Conservation (phyloP, 2,113 vertebrate species). For the Chaenogobius annularis region DNA sequence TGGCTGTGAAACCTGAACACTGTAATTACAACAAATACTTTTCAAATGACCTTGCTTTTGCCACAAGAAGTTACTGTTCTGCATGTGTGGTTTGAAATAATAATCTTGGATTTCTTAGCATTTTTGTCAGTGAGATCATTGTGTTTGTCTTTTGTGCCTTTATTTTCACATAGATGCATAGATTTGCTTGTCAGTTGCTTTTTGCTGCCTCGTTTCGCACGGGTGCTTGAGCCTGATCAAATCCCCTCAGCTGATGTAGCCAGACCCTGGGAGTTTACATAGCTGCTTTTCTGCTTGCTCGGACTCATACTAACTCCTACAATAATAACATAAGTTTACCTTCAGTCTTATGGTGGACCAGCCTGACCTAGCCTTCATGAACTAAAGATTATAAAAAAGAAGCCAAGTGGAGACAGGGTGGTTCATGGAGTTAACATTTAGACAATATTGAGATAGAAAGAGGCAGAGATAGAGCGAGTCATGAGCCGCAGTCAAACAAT, state of each 20-base stretch:
- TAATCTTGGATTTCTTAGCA: not conserved
- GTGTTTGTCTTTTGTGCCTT: not conserved
- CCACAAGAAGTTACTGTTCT: not conserved
- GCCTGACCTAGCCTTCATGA: conserved; percentile 25
- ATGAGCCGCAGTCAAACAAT: conserved; percentile 36
- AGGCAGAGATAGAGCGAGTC: conserved; percentile 10
- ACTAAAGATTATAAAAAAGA: conserved; percentile 36
- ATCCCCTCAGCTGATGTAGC: conserved; percentile 9
- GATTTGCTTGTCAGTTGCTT: conserved; percentile 9
- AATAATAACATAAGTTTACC: conserved; percentile 40
- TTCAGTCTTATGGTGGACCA: conserved; percentile 19
- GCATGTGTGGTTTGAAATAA: not conserved
- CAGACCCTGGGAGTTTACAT: conserved; percentile 8
- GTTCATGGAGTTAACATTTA: not conserved
- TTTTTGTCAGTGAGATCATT: not conserved
- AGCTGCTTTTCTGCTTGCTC: conserved; percentile 39
- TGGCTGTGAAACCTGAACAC: not conserved
- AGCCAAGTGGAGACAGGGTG: conserved; percentile 2
- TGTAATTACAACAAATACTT: not conserved
- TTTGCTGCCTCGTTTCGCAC: conserved; percentile 25
- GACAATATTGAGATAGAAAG: not conserved
- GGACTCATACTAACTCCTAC: conserved; percentile 23
- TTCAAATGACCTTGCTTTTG: not conserved
- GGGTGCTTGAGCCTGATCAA: conserved; percentile 25
- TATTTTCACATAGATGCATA: not conserved